phyloP scores from a whole-genome alignment of 2,888 invertebrate genomes.

The Netelia fuscicornis region DNA sequence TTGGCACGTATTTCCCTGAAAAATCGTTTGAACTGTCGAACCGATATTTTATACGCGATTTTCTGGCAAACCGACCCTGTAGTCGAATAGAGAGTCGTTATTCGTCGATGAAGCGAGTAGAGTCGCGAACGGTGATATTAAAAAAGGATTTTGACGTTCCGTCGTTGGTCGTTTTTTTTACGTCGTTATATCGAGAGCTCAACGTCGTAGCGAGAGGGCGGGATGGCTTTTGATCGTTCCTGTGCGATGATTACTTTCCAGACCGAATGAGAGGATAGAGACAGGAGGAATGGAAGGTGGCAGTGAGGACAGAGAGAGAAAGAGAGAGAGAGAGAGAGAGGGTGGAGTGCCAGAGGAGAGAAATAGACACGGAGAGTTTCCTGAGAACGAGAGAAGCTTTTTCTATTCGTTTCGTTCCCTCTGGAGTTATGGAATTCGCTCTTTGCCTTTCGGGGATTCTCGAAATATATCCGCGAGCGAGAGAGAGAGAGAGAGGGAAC shows the following conservation, averaged over 20 bases:
- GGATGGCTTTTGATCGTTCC: constrained; percentile 65
- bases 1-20: background rate
- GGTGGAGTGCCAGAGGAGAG: constrained; percentile 44
- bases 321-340: background rate
- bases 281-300: constrained; percentile 57
- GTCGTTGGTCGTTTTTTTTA: constrained; percentile 7
- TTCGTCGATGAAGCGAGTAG: constrained; percentile 21
- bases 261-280: constrained; percentile 48
- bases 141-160: constrained; percentile 61
- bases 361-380: constrained; percentile 67
- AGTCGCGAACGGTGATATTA: constrained; percentile 57
- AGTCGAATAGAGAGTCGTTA: constrained; percentile 30
- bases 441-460: constrained; percentile 51
- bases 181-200: constrained; percentile 61
- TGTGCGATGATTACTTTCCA: constrained; percentile 64
- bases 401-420: constrained; percentile 44
- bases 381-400: constrained; percentile 55
- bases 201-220: constrained; percentile 60
- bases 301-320: constrained; percentile 45
- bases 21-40: constrained; percentile 21
- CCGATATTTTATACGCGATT: constrained; percentile 39
- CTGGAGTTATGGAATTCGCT: constrained; percentile 52
- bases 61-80: background rate
- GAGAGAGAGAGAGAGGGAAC: too few relatives aligned
- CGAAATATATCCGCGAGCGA: constrained; percentile 31